Evolutionary conservation across 2,113 vertebrate species (phyloP).

Genomic region (Gambusia holbrooki): DNA sequence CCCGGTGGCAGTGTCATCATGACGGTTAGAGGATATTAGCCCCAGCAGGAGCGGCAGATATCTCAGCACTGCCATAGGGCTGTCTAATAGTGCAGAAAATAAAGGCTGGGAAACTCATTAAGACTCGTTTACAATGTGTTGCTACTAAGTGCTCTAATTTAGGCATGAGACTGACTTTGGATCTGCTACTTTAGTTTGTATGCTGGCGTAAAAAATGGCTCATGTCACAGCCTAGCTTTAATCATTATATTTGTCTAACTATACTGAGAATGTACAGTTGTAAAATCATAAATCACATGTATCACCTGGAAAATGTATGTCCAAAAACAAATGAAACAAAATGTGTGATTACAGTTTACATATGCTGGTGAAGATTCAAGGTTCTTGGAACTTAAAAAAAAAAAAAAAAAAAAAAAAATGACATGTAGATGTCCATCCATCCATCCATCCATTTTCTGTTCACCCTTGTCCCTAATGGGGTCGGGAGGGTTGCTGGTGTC

Average conservation of each 20-base stretch:
- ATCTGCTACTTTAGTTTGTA: constrained; percentile 50
- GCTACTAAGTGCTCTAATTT: constrained; percentile 63
- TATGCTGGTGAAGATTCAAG: no score
- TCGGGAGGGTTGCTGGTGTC: no score
- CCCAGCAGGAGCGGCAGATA: constrained; percentile 67
- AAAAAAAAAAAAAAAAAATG: no score
- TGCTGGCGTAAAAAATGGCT: constrained; percentile 36
- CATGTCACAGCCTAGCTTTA: constrained; percentile 21
- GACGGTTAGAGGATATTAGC: constrained; percentile 68
- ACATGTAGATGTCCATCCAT: no score
- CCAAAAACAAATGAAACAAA: no score
- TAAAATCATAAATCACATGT: neutral
- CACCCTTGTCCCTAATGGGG: no score
- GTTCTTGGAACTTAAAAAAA: no score
- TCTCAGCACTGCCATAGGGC: constrained; percentile 63
- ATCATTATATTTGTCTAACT: constrained; percentile 16
- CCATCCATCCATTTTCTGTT: no score
- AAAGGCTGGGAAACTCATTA: constrained; percentile 74
- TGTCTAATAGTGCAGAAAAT: constrained; percentile 81
- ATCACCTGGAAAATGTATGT: no score
- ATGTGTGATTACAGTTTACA: no score
- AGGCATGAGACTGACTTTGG: constrained; percentile 58
- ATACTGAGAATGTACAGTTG: neutral
- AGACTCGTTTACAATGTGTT: constrained; percentile 68
- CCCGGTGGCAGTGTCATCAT: constrained; percentile 68